Evolutionary conservation across 2,797 vertebrate species (phyloP), one percentile per base, ranked within the genome.

Genomic region (Loris lydekkerianus): DNA sequence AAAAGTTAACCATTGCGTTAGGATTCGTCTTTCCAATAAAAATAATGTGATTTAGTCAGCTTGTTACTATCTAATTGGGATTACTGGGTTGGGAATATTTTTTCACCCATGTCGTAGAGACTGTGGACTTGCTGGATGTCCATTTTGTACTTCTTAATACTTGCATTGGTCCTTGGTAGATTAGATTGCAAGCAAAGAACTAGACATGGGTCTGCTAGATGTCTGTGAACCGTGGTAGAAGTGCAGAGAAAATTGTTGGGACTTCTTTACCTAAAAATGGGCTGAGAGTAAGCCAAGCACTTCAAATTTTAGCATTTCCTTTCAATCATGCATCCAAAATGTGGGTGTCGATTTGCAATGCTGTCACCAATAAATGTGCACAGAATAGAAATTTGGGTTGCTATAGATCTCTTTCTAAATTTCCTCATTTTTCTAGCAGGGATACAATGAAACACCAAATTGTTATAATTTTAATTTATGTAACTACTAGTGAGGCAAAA

Each of bases 371-470:
- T 61, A 4, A 23, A 17, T 81, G 34, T 25, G 4, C 34, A 61
- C 13, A 53, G 31, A 89, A 70, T 53, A 80, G 67, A 81, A 86
- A 81, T 69, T 27, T 61, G 13, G 25, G 25, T 70, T 17, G n/a
- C 37, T 56, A 81, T 81, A 56, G 69, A n/a, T 61, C 14, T 43
- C 18, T 78, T 84, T 84, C 86, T 86, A 84, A 94, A 63, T 76
- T 11, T 17, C 63, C n/a, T 92, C n/a, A 60, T 89, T 92, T 94
- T 18, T 85, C 27, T 81, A 25, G 10, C 40, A 81, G n/a, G 9
- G 14, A 80, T 11, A 49, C 31, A 60, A 34, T 40, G 17, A 69
- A 60, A 81, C 43, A 23, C 9, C 58, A 56, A 72, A 25, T 21
- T 83, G n/a, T 81, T 81, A 81, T 86, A 27, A 61, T 76, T 89